Evolutionary conservation across 2,888 invertebrate species (phyloP), one percentile per base, ranked within the genome.

Genomic region (Torymus auratus): DNA sequence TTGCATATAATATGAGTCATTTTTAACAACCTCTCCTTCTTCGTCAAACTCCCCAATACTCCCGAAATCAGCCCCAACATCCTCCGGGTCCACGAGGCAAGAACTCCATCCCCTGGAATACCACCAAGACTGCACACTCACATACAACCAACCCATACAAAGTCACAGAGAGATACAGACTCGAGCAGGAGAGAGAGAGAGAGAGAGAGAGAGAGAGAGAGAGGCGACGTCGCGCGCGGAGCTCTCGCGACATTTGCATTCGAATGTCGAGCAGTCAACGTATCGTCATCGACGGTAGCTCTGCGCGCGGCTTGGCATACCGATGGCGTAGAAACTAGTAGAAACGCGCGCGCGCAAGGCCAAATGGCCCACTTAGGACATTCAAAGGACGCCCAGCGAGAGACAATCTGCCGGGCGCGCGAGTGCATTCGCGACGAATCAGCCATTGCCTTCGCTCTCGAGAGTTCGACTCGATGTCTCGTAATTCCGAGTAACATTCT

Each of bases 321-420:
- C 28, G 41, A 62, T 55, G 20, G 15, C 64, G 72, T 41, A 15
- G 50, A 52, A 28, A 17, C n/a, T 23, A 17, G 15, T 65, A 52
- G 65, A 56, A 65, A 41, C 53, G 61, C 41, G 14, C 2, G n/a
- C 14, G 20, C 17, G 14, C 14, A 4, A 17, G 64, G 17, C 15
- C 14, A 76, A 76, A 76, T 78, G 78, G 78, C 67, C 60, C 67
- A 72, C 72, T 72, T 72, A 67, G 72, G 41, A 55, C 56, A 69
- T 76, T 76, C 76, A 76, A 69, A 76, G 76, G 69, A 52, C 52
- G 74, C 53, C 5, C 41, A 17, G 7, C 12, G 14, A 41, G 56
- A 75, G 67, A 67, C 67, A 60, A 75, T 60, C 73, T 55, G 55
- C 52, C 4, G 12, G 23, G 69, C 23, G 60, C 15, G 14, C 17